Conservation (phyloP, 2,888 invertebrate genomes). For the Hesperia comma region DNA sequence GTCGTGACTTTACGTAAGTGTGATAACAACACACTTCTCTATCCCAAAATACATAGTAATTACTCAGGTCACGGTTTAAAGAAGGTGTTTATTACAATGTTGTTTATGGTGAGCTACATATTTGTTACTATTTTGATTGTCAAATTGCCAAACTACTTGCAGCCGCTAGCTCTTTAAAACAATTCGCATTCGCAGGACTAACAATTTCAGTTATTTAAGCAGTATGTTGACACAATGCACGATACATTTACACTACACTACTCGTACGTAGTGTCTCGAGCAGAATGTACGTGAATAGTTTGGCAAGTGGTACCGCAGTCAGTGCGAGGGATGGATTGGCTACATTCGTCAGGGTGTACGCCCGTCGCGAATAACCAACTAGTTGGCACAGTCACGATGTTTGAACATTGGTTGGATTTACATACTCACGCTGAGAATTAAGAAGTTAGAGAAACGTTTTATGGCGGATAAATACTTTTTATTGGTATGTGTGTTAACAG, state of each 20-base stretch:
- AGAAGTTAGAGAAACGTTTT: neutral
- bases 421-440: constrained; percentile 21
- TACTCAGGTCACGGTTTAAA: too few species aligned
- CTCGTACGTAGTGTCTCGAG: neutral
- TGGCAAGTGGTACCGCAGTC: constrained; percentile 22
- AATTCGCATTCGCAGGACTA: neutral
- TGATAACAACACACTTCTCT: too few species aligned
- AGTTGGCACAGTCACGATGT: constrained; percentile 39
- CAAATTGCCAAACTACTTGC: too few species aligned
- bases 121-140: too few species aligned
- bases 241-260: neutral
- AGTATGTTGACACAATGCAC: neutral
- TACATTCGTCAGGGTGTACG: constrained; percentile 22
- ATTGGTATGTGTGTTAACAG: too few species aligned
- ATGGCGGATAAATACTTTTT: too few species aligned
- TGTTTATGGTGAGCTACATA: too few species aligned
- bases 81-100: too few species aligned
- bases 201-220: neutral
- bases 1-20: too few species aligned
- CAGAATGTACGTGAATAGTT: constrained; percentile 27
- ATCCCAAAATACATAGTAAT: too few species aligned
- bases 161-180: too few species aligned
- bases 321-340: constrained; percentile 23
- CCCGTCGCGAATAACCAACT: constrained; percentile 25
- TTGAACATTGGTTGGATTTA: constrained; percentile 39